Conservation (phyloP, 1,140 invertebrate genomes). For the Tetragonula clypearis region DNA sequence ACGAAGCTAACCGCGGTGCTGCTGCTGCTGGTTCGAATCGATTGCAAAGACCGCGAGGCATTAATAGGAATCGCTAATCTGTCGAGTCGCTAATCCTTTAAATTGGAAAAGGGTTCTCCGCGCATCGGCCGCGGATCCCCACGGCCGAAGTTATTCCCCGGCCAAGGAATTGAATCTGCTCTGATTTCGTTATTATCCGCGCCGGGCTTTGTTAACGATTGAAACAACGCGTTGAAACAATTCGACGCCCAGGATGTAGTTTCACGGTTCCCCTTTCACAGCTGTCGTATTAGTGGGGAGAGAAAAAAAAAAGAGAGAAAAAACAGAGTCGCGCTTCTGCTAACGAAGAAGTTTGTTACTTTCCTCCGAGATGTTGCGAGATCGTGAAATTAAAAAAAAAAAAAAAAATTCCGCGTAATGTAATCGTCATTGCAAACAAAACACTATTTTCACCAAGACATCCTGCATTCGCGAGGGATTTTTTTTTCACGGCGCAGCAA, state of each 20-base stretch:
- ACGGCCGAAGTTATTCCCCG: not conserved
- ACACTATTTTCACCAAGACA: no score
- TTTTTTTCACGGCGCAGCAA: conserved; percentile 36
- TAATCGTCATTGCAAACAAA: no score
- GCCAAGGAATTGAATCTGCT: not conserved
- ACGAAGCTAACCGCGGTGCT: conserved; percentile 13
- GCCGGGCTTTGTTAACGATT: not conserved
- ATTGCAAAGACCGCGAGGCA: not conserved
- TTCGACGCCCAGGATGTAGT: not conserved
- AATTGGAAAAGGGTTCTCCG: not conserved
- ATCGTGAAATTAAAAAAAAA: no score
- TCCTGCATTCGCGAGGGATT: not conserved
- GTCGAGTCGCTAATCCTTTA: conserved; percentile 1
- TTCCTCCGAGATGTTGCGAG: no score
- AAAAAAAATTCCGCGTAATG: no score
- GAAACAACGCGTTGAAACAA: not conserved
- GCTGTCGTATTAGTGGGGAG: not conserved
- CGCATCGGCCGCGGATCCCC: no score
- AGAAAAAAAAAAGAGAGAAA: no score
- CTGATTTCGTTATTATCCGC: not conserved
- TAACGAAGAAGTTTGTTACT: no score
- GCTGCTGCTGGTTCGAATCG: conserved; percentile 13
- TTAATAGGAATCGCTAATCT: conserved; percentile 24
- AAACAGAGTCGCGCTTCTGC: no score
- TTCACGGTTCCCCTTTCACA: not conserved